A percentile compares a stretch with the other conserved stretches of the same genome.
These are phyloP conservation scores for Podarcis raffonei DNA, from an alignment of 2,113 vertebrate genomes.

Conservation along the genomic window DNA sequence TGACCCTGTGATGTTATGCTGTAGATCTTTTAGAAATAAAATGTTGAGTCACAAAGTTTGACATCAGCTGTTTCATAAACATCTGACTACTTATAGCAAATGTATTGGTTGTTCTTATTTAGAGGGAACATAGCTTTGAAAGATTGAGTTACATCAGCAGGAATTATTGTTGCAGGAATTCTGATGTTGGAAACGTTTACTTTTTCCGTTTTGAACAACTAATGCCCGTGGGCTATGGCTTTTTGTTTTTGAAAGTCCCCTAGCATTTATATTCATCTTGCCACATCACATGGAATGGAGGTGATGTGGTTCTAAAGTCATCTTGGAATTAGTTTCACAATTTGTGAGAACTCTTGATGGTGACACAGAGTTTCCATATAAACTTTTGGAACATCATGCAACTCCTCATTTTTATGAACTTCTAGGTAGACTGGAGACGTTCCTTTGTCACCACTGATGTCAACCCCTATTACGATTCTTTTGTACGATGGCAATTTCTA, in stretches of 20 bases:
- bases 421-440: constrained; percentile 94
- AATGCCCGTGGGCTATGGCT: background rate
- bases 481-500: constrained; percentile 94
- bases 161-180: background rate
- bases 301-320: background rate
- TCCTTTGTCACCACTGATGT: constrained; percentile 96
- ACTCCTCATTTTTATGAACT: background rate
- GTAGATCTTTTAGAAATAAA: background rate
- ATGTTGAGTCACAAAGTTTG: background rate
- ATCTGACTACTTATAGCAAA: background rate
- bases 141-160: rapidly evolving
- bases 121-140: background rate
- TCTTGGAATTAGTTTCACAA: background rate
- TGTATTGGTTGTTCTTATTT: background rate
- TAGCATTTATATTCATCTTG: background rate
- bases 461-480: constrained; percentile 97
- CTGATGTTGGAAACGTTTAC: too few relatives aligned
- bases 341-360: background rate
- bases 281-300: background rate
- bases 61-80: background rate
- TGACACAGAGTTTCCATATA: background rate
- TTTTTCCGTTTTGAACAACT: background rate
- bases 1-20: background rate
- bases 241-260: background rate
- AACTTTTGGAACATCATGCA: background rate